Evolutionary conservation across 2,113 vertebrate genomes (phyloP).

Genomic region (Synchiropus splendidus): DNA sequence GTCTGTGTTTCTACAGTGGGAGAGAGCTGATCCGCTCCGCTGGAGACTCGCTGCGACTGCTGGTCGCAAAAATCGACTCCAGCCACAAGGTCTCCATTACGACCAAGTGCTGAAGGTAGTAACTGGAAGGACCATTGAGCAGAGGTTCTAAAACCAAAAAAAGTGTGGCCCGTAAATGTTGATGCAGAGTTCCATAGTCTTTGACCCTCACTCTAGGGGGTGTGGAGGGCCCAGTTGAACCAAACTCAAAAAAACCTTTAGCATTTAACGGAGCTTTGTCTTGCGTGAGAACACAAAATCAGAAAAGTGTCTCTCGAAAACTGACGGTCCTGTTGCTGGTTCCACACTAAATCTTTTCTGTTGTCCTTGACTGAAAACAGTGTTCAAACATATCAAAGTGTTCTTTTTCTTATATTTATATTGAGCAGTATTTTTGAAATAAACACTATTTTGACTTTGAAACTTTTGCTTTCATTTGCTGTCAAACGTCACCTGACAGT

Average conservation of each 20-base stretch:
- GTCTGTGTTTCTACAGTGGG: constrained; percentile 41
- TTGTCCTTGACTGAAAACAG: constrained; percentile 27
- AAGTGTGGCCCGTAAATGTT: too few species aligned
- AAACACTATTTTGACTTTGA: constrained; percentile 43
- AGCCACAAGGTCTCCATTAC: constrained; percentile 14
- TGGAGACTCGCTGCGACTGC: constrained; percentile 55
- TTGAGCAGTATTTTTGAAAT: constrained; percentile 47
- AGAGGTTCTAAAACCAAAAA: too few species aligned
- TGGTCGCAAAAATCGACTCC: constrained; percentile 60
- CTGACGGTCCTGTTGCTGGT: constrained; percentile 2
- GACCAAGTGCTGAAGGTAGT: constrained; percentile 52
- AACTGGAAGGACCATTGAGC: too few species aligned
- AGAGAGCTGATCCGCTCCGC: constrained; percentile 63
- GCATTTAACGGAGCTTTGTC: too few species aligned
- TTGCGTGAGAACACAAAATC: too few species aligned
- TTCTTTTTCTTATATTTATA: constrained; percentile 64
- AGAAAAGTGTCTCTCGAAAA: too few species aligned
- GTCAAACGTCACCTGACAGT: too few species aligned
- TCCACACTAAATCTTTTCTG: constrained; percentile 10
- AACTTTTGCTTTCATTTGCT: neutral
- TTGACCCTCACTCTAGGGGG: too few species aligned
- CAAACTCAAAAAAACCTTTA: too few species aligned
- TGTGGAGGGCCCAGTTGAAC: too few species aligned
- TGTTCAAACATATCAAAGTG: constrained; percentile 25
- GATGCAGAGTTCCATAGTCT: too few species aligned